Evolutionary conservation across 2,113 vertebrate genomes (phyloP), one percentile per base, ranked within the genome.

Genomic region (Pogona vitticeps): DNA sequence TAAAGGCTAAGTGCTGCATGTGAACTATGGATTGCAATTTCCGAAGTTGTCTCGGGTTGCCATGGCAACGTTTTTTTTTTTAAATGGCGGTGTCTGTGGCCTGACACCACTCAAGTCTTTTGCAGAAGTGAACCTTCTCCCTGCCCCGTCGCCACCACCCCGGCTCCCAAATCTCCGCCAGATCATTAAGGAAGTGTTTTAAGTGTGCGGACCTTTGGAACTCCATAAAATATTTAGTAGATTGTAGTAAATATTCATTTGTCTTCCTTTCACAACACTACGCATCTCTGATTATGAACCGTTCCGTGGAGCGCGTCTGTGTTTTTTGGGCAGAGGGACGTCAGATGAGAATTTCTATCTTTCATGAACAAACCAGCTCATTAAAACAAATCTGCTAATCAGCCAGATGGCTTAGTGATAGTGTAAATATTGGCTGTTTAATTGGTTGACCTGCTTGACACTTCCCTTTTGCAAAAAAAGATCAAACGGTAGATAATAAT

Each of bases 241-340:
- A 21, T 85, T 91, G 38, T 84, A 89, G 91, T 90, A 94, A 93
- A 89, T 92, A 90, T 84, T 93, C 89, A 89, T 90, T 94, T 87
- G 42, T 75, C 68, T 75, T 90, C 36, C 88, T 83, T 94, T 91
- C 85, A 87, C 81, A 90, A 89, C 90, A 91, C 87, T 81, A 83
- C 15, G 42, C 31, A 38, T 13, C 40, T 79, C 67, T 58, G 10
- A 61, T 72, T 83, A 76, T 86, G 89, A 90, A 86, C 80, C 75
- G 78, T 84, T 85, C 90, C 23, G 76, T 36, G 82, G 72, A 72
- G 18, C 46, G 3, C 6, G 79, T 82, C 38, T 9, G 72, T 77
- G 33, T 59, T 3, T 73, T 71, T 42, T 15, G 31, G 70, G 21
- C 56, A 80, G 56, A 23, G 31, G 58, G 67, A 73, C 31, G 10